Conservation (phyloP, 2,113 vertebrate genomes). For the Melanerpes formicivorus region DNA sequence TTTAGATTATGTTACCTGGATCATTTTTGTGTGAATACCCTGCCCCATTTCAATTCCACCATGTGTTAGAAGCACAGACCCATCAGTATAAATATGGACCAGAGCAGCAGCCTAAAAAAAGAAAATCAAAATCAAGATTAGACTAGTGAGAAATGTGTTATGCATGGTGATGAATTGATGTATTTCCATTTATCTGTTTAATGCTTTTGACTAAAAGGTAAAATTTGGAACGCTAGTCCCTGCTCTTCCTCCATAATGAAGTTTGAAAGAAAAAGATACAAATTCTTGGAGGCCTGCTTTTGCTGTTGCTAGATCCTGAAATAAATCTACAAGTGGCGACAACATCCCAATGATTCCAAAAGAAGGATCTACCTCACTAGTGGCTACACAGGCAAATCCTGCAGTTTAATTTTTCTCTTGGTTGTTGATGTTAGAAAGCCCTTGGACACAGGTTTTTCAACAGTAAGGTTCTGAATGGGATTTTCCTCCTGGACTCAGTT, state of each 20-base stretch:
- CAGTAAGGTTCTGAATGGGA: neutral
- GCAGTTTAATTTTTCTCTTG: neutral
- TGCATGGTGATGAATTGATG: neutral
- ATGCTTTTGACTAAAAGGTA: neutral
- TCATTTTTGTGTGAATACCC: slow-evolving; percentile 89
- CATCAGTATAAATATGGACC: slow-evolving; percentile 88
- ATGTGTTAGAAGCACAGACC: slow-evolving; percentile 86
- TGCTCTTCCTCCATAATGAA: neutral
- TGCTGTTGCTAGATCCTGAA: neutral
- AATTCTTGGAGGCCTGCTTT: neutral
- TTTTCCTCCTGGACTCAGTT: neutral
- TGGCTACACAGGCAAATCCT: neutral
- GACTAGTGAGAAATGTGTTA: neutral
- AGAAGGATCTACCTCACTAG: neutral
- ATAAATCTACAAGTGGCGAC: neutral
- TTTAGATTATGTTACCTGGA: slow-evolving; percentile 72
- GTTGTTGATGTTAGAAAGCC: neutral
- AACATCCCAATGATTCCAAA: neutral
- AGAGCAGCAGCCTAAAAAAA: slow-evolving; percentile 81
- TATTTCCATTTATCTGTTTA: neutral
- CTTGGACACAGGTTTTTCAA: neutral
- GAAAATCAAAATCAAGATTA: neutral
- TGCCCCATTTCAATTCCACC: slow-evolving; percentile 88
- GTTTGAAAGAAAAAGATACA: neutral
- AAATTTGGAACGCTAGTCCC: neutral